phyloP scores from a whole-genome alignment of 2,113 vertebrate species.

The Albula goreensis region DNA sequence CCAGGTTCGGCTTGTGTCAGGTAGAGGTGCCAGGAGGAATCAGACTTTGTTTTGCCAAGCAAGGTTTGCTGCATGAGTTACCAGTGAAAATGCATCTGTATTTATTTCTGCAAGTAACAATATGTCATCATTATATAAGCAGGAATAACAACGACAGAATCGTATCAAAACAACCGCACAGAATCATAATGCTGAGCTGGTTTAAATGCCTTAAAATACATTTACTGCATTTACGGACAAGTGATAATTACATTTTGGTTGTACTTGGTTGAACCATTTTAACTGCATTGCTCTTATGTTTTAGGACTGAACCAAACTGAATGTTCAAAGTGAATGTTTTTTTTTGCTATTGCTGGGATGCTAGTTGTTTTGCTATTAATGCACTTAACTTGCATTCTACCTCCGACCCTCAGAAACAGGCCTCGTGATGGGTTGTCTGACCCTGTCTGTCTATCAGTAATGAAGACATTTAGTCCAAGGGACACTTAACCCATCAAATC shows the following conservation, averaged over 20 bases:
- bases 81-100: neutral
- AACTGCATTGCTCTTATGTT: neutral
- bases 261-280: neutral
- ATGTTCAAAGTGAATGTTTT: slow-evolving; percentile 59
- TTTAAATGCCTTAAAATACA: neutral
- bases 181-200: neutral
- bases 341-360: slow-evolving; percentile 79
- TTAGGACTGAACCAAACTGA: neutral
- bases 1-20: slow-evolving; percentile 66
- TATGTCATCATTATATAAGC: neutral
- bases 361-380: slow-evolving; percentile 49
- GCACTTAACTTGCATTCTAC: neutral
- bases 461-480: neutral
- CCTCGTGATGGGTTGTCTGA: neutral
- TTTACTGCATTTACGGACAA: neutral
- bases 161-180: neutral
- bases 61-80: slow-evolving; percentile 68
- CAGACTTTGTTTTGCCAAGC: slow-evolving; percentile 75
- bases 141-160: neutral
- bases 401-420: slow-evolving; percentile 59
- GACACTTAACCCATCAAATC: slow-evolving; percentile 63
- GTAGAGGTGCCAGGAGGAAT: slow-evolving; percentile 59
- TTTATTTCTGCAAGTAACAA: neutral
- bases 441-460: slow-evolving; percentile 34
- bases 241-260: neutral